A percentile compares a stretch with the other conserved stretches of the same genome.
These are phyloP conservation scores for Phania funesta DNA, from an alignment of 2,888 invertebrate species.

Conservation along the genomic window DNA sequence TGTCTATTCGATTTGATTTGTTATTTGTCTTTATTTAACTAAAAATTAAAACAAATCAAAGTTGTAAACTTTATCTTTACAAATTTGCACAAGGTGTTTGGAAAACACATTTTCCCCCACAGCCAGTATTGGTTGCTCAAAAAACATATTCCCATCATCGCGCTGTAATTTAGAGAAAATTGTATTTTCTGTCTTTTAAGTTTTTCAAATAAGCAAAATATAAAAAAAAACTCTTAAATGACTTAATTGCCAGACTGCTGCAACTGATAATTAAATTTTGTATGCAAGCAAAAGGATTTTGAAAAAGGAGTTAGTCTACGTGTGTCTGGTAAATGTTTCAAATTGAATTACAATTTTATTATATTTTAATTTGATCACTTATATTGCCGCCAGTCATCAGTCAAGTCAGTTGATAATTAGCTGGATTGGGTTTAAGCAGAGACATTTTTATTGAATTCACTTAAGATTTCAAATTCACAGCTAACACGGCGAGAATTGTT, in stretches of 20 bases:
- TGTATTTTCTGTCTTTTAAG: background rate
- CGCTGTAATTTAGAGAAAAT: slow-evolving; percentile 1
- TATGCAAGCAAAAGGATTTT: background rate
- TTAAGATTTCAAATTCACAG: no score
- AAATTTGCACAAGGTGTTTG: background rate
- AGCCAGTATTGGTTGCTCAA: background rate
- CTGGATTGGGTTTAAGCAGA: slow-evolving; percentile 23
- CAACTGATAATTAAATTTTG: slow-evolving; percentile 15
- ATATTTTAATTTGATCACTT: slow-evolving; percentile 56
- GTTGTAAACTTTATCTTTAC: slow-evolving; percentile 9
- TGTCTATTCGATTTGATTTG: slow-evolving; percentile 14
- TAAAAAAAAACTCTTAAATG: background rate
- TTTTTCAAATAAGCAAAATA: slow-evolving; percentile 6
- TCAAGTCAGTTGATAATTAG: slow-evolving; percentile 48
- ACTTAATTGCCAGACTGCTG: background rate
- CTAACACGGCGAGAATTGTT: no score
- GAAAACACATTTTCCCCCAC: background rate
- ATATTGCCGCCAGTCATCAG: background rate
- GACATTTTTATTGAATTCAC: no score
- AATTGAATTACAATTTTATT: slow-evolving; percentile 61
- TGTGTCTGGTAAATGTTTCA: slow-evolving; percentile 33
- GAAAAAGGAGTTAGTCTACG: background rate
- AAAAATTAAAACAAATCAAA: slow-evolving; percentile 18
- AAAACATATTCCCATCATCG: background rate
- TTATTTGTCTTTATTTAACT: background rate